Base-by-base conservation (phyloP, 2,797 vertebrate species). In the Pempheris klunzingeri region DNA sequence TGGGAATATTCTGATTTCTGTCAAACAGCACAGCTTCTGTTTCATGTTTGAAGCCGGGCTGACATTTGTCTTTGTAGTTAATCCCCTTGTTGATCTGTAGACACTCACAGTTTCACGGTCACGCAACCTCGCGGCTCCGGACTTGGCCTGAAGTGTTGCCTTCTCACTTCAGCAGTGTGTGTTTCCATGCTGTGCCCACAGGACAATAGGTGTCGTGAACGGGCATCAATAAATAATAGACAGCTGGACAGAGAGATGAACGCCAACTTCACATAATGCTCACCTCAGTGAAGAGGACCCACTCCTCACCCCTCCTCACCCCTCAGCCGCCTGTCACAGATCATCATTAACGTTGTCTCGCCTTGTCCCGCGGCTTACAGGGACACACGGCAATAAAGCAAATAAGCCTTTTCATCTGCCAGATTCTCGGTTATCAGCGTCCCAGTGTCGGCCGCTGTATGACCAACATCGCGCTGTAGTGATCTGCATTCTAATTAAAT, bases 221-320 rank as follows among this genome's bases (percentile, higher is more conserved):
- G 77, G 53, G 3, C 66, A 78, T 92, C 24, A 84, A 91, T 93
- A 92, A 93, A 74, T 92, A 88, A 93, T 84, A 70, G 61, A 49
- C 71, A 73, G 80, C 66, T 83, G 60, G 64, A 87, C 70, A 39
- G 20, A 69, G 32, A 77, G 32, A 73, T 82, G 74, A 88, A 85
- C 79, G 78, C 68, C 67, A 57, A 41, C 61, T 71, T 43, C 65
- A 71, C 79, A 86, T 84, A 88, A 81, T 65, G 75, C 71, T 75
- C 79, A 75, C 63, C 76, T 77, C 53, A 7, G 36, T 67, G 77
- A 53, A 62, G 82, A 84, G 83, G 62, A 78, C 50, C 64, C 18
- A 54, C 57, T 43, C 55, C 63, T 39, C 52, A 26, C 70, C 47
- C 39, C 39, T 34, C 47, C 69, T 54, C 57, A 18, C 36, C 55